phyloP scores from a whole-genome alignment of 1,140 invertebrate genomes.

The Diabrotica virgifera region DNA sequence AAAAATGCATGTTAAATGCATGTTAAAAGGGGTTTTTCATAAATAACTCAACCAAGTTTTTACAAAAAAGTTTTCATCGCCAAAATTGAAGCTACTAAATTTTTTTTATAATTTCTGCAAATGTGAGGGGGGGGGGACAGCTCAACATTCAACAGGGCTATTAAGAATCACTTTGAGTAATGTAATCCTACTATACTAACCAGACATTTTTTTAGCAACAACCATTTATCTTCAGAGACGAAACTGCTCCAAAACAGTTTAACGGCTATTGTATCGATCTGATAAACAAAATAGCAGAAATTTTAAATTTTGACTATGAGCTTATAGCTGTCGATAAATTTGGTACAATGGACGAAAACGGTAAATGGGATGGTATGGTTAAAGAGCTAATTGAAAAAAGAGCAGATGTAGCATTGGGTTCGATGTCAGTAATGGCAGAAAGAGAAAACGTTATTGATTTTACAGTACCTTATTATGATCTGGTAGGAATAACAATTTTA shows the following conservation, averaged over 20 bases:
- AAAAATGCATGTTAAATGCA: no score
- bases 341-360: slow-evolving; percentile 80
- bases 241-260: slow-evolving; percentile 63
- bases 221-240: slow-evolving; percentile 80
- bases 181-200: no score
- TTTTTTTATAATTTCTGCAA: no score
- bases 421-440: slow-evolving; percentile 91
- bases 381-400: slow-evolving; percentile 85
- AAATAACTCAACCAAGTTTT: no score
- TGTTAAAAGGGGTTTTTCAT: no score
- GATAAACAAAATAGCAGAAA: slow-evolving; percentile 77
- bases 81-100: no score
- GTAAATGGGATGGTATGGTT: slow-evolving; percentile 91
- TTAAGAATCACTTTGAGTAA: no score
- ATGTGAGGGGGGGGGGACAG: no score
- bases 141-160: no score
- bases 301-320: slow-evolving; percentile 86
- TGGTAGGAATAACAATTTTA: slow-evolving; percentile 90
- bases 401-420: slow-evolving; percentile 85
- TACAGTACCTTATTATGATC: slow-evolving; percentile 92
- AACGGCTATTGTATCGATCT: slow-evolving; percentile 93
- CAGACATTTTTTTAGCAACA: slow-evolving; percentile 61
- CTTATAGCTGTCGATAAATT: slow-evolving; percentile 78
- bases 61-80: no score
- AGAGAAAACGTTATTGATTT: slow-evolving; percentile 93